Percentiles rank a stretch among this genome's conserved stretches.
These are phyloP conservation scores for Apodemia zela DNA, from an alignment of 2,888 invertebrate species.

Conservation along the genomic window DNA sequence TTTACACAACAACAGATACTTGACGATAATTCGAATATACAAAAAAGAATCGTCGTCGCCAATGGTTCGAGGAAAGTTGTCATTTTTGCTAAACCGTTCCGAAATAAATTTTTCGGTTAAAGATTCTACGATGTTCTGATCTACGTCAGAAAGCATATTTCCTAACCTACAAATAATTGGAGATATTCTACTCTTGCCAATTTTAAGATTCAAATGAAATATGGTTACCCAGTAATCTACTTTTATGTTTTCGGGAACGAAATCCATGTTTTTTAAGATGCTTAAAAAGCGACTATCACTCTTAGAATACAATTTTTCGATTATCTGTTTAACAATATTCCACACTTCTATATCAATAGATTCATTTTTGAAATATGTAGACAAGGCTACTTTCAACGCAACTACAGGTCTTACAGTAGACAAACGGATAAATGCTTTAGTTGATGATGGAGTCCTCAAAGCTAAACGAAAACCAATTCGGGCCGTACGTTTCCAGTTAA, in stretches of 20 bases:
- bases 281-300: constrained; percentile 22
- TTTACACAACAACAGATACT: constrained; percentile 45
- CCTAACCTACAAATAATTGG: constrained; percentile 38
- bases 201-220: constrained; percentile 37
- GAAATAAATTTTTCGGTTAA: constrained; percentile 34
- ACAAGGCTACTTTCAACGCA: constrained; percentile 41
- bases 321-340: constrained; percentile 41
- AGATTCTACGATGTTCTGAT: constrained; percentile 35
- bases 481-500: constrained; percentile 41
- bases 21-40: constrained; percentile 43
- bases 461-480: constrained; percentile 44
- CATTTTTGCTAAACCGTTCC: constrained; percentile 31
- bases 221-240: constrained; percentile 45
- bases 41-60: constrained; percentile 24
- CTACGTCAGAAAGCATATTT: constrained; percentile 36
- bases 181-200: constrained; percentile 29
- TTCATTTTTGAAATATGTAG: constrained; percentile 35
- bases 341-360: constrained; percentile 40
- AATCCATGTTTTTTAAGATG: constrained; percentile 27
- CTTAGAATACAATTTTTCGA: constrained; percentile 37
- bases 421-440: constrained; percentile 35
- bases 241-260: constrained; percentile 40
- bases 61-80: constrained; percentile 20
- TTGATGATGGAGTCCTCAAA: constrained; percentile 34
- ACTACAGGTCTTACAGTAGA: constrained; percentile 39